Percentiles rank a stretch among this genome's conserved stretches.
Conservation (phyloP, 2,797 vertebrate genomes). For the Sebastiscus tertius region DNA sequence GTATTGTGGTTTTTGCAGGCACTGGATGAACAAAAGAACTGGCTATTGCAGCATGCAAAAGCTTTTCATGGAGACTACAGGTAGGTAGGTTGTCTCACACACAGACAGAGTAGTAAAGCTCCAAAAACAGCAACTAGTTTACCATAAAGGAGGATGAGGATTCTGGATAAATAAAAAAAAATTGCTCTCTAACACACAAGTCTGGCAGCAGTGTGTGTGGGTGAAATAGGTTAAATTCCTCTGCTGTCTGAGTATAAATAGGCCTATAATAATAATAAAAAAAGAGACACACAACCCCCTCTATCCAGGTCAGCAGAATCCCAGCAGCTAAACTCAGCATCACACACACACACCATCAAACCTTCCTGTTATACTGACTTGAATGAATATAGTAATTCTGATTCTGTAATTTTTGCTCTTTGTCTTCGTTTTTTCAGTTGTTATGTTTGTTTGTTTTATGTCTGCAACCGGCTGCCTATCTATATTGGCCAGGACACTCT, state of each 20-base stretch:
- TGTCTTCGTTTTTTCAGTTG: too few relatives aligned
- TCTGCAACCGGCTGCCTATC: too few relatives aligned
- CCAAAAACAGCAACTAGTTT: not conserved
- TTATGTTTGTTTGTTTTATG: too few relatives aligned
- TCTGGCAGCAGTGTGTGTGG: constrained; percentile 6
- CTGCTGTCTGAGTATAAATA: constrained; percentile 39
- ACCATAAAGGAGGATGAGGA: not conserved
- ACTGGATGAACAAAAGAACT: constrained; percentile 65
- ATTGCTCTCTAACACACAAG: not conserved
- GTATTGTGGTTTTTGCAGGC: constrained; percentile 34
- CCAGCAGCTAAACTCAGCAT: constrained; percentile 18
- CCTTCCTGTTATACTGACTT: constrained; percentile 8
- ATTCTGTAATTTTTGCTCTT: too few relatives aligned
- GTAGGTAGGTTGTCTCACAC: constrained; percentile 24
- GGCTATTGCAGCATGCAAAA: constrained; percentile 39
- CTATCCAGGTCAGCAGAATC: constrained; percentile 68
- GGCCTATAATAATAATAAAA: constrained; percentile 37
- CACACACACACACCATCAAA: not conserved
- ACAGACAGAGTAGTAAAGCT: not conserved
- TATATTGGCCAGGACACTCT: too few relatives aligned
- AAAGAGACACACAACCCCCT: constrained; percentile 6
- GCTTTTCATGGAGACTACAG: constrained; percentile 44
- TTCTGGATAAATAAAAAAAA: not conserved
- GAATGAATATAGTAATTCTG: not conserved
- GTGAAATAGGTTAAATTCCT: constrained; percentile 56